phyloP scores from a whole-genome alignment of 2,113 vertebrate genomes.

The Dicerorhinus sumatrensis region DNA sequence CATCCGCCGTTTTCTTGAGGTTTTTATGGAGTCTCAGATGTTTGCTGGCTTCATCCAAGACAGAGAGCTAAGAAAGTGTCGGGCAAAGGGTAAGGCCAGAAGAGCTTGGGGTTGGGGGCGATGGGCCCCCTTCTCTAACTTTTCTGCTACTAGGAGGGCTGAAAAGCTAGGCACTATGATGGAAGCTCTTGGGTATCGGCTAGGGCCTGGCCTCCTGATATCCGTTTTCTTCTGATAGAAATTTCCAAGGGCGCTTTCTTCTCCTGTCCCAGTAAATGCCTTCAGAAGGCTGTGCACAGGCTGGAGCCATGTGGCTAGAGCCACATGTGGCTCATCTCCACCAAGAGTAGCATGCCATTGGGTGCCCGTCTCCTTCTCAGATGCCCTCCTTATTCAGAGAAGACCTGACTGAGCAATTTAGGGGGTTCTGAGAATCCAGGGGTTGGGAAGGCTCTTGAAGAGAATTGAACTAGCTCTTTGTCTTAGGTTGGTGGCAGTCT shows the following conservation, averaged over 20 bases:
- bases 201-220: neutral
- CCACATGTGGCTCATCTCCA: neutral
- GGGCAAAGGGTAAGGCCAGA: slow-evolving; percentile 94
- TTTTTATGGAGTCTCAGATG: slow-evolving; percentile 99
- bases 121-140: rapidly evolving
- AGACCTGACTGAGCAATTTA: neutral
- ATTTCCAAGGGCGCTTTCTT: neutral
- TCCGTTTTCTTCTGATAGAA: slow-evolving; percentile 12
- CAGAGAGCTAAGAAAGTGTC: slow-evolving; percentile 95
- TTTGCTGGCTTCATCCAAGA: slow-evolving; percentile 99
- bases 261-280: neutral
- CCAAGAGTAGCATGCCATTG: neutral
- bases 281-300: neutral
- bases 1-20: slow-evolving; percentile 97
- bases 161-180: neutral
- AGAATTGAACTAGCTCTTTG: neutral
- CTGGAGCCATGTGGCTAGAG: neutral
- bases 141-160: neutral
- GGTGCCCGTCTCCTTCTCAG: neutral
- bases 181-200: neutral
- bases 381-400: neutral
- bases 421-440: neutral
- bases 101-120: neutral
- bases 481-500: neutral
- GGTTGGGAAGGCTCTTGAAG: neutral